Evolutionary conservation across 1,140 invertebrate species (phyloP).

Genomic region (Drosophila nigrodunni): DNA sequence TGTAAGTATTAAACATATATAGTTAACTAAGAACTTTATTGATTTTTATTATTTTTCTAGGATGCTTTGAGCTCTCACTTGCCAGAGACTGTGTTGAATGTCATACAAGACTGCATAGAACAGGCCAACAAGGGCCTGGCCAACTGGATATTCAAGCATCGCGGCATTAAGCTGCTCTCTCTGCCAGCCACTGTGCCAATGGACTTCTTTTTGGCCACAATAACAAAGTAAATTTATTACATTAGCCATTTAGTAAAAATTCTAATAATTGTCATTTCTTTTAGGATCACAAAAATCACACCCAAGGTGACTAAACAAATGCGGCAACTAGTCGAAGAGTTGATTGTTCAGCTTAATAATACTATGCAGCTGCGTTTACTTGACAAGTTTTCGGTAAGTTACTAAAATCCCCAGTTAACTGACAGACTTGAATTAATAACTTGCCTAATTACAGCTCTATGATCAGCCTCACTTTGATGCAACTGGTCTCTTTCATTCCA

Average conservation of each 20-base stretch:
- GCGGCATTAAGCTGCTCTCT: conserved; percentile 91
- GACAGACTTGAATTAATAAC: background rate
- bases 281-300: conserved; percentile 66
- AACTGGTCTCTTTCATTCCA: conserved; percentile 73
- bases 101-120: conserved; percentile 96
- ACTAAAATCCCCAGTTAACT: background rate
- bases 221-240: conserved; percentile 89
- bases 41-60: conserved; percentile 85
- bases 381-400: conserved; percentile 73
- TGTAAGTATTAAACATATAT: conserved; percentile 84
- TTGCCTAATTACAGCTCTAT: conserved; percentile 52
- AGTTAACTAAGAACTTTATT: background rate
- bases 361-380: conserved; percentile 67
- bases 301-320: conserved; percentile 75
- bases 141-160: conserved; percentile 94
- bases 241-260: background rate
- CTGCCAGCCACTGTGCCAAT: conserved; percentile 93
- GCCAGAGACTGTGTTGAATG: conserved; percentile 92
- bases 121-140: conserved; percentile 95
- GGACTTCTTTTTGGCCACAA: conserved; percentile 92
- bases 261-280: background rate
- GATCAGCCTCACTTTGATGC: conserved; percentile 79
- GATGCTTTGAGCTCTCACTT: conserved; percentile 93
- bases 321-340: conserved; percentile 61
- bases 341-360: conserved; percentile 67